Evolutionary conservation across 53 echinoderm and acorn worm species (phyloP).

Genomic region (Patiria pectinifera): DNA sequence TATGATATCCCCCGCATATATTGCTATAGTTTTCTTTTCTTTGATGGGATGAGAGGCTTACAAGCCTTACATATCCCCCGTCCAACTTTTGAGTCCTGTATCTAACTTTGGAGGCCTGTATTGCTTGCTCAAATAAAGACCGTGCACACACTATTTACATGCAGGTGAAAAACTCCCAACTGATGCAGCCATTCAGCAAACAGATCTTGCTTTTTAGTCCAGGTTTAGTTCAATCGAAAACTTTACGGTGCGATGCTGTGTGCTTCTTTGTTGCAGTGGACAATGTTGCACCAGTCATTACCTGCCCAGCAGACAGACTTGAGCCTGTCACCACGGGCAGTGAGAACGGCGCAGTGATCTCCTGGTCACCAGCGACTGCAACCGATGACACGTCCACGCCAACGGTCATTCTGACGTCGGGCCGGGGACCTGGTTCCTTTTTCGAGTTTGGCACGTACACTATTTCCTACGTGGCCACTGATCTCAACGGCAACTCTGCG

Average conservation of each 20-base stretch:
- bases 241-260: neutral
- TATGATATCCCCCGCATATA: no score
- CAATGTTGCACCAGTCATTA: neutral
- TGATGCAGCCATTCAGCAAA: no score
- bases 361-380: neutral
- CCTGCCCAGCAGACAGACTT: neutral
- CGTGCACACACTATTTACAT: no score
- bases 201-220: neutral
- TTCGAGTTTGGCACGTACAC: neutral
- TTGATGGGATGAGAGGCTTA: no score
- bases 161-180: no score
- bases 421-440: neutral
- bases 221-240: neutral
- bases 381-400: neutral
- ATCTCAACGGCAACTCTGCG: neutral
- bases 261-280: slow-evolving; percentile 16
- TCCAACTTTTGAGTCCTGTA: no score
- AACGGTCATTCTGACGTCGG: neutral
- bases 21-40: no score
- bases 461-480: slow-evolving; percentile 3
- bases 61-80: no score
- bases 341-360: neutral
- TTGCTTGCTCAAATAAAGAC: no score
- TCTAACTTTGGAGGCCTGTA: no score
- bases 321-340: neutral